Conservation (phyloP, 2,797 vertebrate genomes). For the Pygocentrus nattereri region DNA sequence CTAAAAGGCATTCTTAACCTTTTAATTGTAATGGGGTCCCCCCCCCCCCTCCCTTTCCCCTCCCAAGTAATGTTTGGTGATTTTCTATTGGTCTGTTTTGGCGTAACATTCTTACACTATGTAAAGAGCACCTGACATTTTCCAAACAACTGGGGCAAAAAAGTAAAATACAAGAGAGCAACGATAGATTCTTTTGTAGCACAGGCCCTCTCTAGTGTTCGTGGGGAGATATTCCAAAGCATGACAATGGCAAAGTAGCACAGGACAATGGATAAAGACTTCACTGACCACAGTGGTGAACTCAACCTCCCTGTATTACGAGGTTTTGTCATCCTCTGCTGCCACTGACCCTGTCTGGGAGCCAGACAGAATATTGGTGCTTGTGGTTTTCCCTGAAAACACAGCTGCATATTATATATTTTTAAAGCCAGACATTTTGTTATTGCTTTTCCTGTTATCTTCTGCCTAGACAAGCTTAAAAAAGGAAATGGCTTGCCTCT, state of each 20-base stretch:
- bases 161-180: no score
- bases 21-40: no score
- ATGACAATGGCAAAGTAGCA: conserved; percentile 9
- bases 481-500: conserved; percentile 69
- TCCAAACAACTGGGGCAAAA: no score
- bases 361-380: conserved; percentile 52
- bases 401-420: conserved; percentile 57
- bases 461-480: conserved; percentile 73
- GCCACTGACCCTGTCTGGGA: conserved; percentile 46
- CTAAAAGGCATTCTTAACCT: no score
- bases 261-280: conserved; percentile 21
- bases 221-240: conserved; percentile 6
- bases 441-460: conserved; percentile 73
- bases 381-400: conserved; percentile 63
- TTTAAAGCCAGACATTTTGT: conserved; percentile 72
- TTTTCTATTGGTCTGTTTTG: no score
- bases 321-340: conserved; percentile 28
- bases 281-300: conserved; percentile 27
- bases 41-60: no score
- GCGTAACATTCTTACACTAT: no score
- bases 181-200: no score
- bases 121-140: no score
- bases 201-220: neutral
- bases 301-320: conserved; percentile 37
- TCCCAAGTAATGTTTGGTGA: no score